Base-by-base conservation (phyloP, 2,888 invertebrate genomes). In the Thera britannica region DNA sequence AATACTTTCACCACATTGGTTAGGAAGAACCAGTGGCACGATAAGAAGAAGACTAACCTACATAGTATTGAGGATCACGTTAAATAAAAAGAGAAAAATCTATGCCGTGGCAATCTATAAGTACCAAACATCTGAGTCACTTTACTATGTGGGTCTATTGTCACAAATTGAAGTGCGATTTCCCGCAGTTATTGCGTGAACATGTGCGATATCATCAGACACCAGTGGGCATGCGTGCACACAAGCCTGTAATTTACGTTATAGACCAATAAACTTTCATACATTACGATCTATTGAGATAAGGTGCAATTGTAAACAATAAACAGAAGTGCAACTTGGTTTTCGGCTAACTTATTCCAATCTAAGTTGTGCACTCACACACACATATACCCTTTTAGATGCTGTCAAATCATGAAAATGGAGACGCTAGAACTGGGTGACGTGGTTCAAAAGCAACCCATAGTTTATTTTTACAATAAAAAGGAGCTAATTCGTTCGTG, bases 101-200 rank as follows among this genome's bases (percentile, higher is more conserved):
- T 65, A 57, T 60, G 44, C 49, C 65, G 60, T 65, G 23, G 57
- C 54, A 63, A 56, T 68, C 57, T 44, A 35, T 56, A 51, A 55
- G 55, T 55, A 49, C 54, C 61, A 44, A 59, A 11, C 44, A 62
- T 62, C 58, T 59, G 49, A 62, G 49, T 58, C 61, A 68, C 52
- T 62, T 58, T 62, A 58, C 44, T 58, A 65, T 68, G 68, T 60
- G 48, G 62, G 58, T 60, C 66, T 64, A 61, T 60, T 66, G 66
- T 66, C 63, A 67, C 62, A 61, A 66, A 64, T 70, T 57, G 60
- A 60, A 57, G 63, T 58, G 66, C 61, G 54, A 66, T 66, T 66
- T 67, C 66, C 66, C 66, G 63, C 23, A 57, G 60, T 44, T 58
- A 57, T 69, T 70, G 70, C 70, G 70, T 70, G 70, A 61, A 70